Conservation (phyloP, 1,140 invertebrate genomes). For the Papilio aristodemus region DNA sequence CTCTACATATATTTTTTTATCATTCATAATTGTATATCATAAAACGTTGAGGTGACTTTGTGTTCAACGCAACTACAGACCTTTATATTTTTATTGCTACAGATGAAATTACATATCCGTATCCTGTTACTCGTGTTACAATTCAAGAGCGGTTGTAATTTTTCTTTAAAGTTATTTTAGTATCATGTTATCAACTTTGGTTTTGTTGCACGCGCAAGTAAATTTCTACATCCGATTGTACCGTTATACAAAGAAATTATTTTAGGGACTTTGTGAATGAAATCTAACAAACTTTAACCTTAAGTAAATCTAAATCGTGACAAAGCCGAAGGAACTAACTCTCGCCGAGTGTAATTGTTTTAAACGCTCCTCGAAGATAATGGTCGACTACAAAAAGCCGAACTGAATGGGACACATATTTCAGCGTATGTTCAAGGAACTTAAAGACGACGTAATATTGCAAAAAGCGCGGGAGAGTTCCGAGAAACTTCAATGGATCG, state of each 20-base stretch:
- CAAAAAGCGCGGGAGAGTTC: slow-evolving; percentile 14
- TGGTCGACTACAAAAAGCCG: not conserved
- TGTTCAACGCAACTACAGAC: not conserved
- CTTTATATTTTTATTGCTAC: slow-evolving; percentile 1
- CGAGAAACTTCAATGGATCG: slow-evolving; percentile 1
- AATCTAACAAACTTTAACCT: not conserved
- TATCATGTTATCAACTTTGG: not conserved
- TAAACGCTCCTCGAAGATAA: not conserved
- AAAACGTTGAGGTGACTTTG: not conserved
- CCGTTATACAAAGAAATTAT: no score
- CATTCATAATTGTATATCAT: slow-evolving; percentile 7
- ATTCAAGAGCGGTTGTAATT: not conserved
- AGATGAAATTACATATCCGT: slow-evolving; percentile 10
- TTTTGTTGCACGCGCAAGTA: not conserved
- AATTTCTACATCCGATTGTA: no score
- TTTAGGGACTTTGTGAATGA: not conserved
- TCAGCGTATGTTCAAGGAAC: slow-evolving; percentile 16
- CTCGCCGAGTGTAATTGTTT: not conserved
- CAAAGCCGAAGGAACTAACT: no score
- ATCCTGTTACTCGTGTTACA: not conserved
- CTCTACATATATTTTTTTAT: not conserved
- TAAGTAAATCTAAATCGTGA: not conserved
- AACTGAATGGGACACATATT: slow-evolving; percentile 10
- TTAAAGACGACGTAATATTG: slow-evolving; percentile 6
- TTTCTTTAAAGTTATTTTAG: not conserved